Percentiles rank a stretch among this genome's conserved stretches.
Evolutionary conservation across 2,113 vertebrate species (phyloP).

Genomic region (Apaloderma vittatum): DNA sequence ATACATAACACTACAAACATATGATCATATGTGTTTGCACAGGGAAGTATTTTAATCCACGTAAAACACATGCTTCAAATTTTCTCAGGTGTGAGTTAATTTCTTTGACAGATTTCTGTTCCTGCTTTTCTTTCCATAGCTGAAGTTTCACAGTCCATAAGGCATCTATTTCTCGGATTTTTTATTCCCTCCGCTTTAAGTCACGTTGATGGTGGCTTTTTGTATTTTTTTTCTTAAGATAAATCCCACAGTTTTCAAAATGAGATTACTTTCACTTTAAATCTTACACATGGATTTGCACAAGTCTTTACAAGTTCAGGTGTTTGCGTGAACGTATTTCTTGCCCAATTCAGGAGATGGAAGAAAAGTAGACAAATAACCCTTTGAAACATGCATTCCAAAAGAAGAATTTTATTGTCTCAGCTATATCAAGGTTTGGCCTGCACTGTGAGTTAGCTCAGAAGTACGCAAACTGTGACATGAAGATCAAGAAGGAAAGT

Average conservation of each 20-base stretch:
- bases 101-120: neutral
- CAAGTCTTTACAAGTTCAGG: neutral
- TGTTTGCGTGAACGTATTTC: neutral
- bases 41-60: neutral
- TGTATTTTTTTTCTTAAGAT: neutral
- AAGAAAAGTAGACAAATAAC: neutral
- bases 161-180: neutral
- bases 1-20: neutral
- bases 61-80: neutral
- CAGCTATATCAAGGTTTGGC: neutral
- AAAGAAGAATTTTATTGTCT: neutral
- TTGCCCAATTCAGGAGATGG: neutral
- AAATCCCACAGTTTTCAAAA: neutral
- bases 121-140: neutral
- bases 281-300: neutral
- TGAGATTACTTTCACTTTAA: neutral
- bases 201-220: neutral
- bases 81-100: neutral
- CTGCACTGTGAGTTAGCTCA: neutral
- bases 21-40: neutral
- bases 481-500: neutral
- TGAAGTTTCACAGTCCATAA: neutral
- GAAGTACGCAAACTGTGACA: neutral
- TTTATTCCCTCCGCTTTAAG: neutral
- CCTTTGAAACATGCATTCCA: neutral